phyloP scores from a whole-genome alignment of 92 coral and sea anemone species.

The Actinernus sp. region DNA sequence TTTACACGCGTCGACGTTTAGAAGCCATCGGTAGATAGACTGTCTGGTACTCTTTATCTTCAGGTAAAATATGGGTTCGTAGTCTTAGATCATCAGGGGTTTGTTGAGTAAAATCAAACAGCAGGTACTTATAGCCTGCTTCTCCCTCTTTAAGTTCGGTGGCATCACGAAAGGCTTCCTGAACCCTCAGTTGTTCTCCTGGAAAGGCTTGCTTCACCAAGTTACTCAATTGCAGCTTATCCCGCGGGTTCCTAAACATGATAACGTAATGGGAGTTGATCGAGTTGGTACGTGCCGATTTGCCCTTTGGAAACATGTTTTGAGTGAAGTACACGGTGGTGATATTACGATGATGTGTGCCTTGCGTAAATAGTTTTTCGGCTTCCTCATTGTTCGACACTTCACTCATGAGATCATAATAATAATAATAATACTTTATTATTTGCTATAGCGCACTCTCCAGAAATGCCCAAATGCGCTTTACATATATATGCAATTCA shows the following conservation, averaged over 20 bases:
- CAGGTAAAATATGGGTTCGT: no score
- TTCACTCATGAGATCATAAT: conserved; percentile 36
- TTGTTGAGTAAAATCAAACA: no score
- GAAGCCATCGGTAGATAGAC: no score
- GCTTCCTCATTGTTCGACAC: conserved; percentile 2
- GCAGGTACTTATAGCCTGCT: no score
- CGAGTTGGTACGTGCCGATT: conserved; percentile 8
- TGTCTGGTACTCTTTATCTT: no score
- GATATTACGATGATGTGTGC: conserved; percentile 19
- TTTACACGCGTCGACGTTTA: no score
- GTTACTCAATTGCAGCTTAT: conserved; percentile 12
- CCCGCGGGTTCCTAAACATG: conserved; percentile 22
- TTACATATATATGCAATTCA: no score
- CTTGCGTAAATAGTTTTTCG: conserved; percentile 8
- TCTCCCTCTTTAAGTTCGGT: no score
- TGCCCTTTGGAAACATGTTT: conserved; percentile 5
- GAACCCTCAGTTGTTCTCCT: conserved; percentile 11
- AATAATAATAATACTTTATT: no score
- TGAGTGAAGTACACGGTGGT: conserved; percentile 28
- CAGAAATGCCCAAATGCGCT: no score
- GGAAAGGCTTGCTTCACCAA: conserved; percentile 27
- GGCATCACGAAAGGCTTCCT: conserved; percentile 29
- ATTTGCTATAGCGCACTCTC: no score
- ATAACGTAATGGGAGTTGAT: conserved; percentile 30
- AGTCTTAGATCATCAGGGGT: no score